These are phyloP conservation scores for Eledona agricola DNA, from an alignment of 2,888 invertebrate genomes.

Conservation along the genomic window DNA sequence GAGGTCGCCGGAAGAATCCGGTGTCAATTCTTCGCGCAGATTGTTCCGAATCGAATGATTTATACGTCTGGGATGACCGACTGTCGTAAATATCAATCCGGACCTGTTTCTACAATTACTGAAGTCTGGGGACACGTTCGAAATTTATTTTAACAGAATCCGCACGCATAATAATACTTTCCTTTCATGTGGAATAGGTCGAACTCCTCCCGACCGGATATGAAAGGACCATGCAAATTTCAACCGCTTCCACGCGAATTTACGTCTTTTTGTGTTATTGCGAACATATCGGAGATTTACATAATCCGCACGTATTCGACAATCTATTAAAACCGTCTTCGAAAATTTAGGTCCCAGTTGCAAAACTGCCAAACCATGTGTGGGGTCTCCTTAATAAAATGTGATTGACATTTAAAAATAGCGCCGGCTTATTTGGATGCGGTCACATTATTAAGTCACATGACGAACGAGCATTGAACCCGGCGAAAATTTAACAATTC, in stretches of 20 bases:
- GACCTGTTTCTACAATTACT: slow-evolving; percentile 25
- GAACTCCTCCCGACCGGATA: slow-evolving; percentile 25
- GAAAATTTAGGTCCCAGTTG: slow-evolving; percentile 7
- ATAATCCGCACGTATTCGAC: slow-evolving; percentile 25
- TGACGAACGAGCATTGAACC: slow-evolving; percentile 13
- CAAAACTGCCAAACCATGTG: no score
- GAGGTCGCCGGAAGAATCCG: background rate
- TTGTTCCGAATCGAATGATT: slow-evolving; percentile 24
- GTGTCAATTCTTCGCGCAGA: slow-evolving; percentile 1
- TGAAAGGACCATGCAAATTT: slow-evolving; percentile 33
- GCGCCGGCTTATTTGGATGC: slow-evolving; percentile 6
- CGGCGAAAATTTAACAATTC: slow-evolving; percentile 28
- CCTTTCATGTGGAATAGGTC: slow-evolving; percentile 10
- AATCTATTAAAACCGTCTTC: slow-evolving; percentile 19
- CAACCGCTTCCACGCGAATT: slow-evolving; percentile 22
- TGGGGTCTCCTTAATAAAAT: slow-evolving; percentile 4
- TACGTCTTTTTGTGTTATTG: slow-evolving; percentile 28
- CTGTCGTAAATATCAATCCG: slow-evolving; percentile 32
- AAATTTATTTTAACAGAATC: slow-evolving; percentile 1
- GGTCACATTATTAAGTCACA: slow-evolving; percentile 20
- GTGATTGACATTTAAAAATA: slow-evolving; percentile 19
- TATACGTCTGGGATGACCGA: slow-evolving; percentile 31
- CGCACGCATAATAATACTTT: slow-evolving; percentile 16
- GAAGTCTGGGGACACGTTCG: slow-evolving; percentile 10
- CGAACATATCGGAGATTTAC: slow-evolving; percentile 22